Base-by-base conservation (phyloP, 2,113 vertebrate species). In the Sigmodon hispidus region DNA sequence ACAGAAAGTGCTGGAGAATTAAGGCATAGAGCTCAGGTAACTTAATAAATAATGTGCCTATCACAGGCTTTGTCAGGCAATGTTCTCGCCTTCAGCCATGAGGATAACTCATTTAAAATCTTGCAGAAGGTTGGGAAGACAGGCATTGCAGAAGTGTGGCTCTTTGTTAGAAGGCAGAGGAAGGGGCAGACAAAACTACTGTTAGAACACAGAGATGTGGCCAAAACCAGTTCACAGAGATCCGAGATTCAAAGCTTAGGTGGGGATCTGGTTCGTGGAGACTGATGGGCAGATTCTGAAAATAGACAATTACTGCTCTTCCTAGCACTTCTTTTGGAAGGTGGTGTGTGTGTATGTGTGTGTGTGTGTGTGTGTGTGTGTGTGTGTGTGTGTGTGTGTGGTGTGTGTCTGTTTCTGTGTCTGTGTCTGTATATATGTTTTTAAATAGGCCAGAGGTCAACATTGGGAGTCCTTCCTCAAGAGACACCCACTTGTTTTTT, bases 1-100 rank as follows among this genome's bases (percentile, higher is more conserved):
- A 94, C 94, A 97, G 96, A 97, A 97, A 97, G 95, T 97, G 95
- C 94, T 96, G 0, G 3, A 97, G 97, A 97, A 98, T 97, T 89
- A 97, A 98, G 97, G 95, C 96, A 83, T 10, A 8, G 96, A 92
- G 87, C 85, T 91, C 75, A 86, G 87, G 91, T 72, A 96, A 84
- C 81, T 91, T 31, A 70, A 94, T 96, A 34, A 96, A 85, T 69
- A 94, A 88, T 61, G 52, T 92, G 90, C 96, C 92, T 92, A 69
- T 96, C 93, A 92, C n/a, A n/a, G 59, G 17, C 72, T 94, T 70
- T 93, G 96, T 76, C 88, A 96, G 73, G 85, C 11, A 3, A 94
- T 88, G 75, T 45, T 90, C 95, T 89, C 57, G 61, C 89, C 86
- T 85, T 95, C 86, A 93, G 19, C 95, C 75, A n/a, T 7, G 22